phyloP scores from a whole-genome alignment of 2,888 invertebrate genomes.

The Escarpia spicata region DNA sequence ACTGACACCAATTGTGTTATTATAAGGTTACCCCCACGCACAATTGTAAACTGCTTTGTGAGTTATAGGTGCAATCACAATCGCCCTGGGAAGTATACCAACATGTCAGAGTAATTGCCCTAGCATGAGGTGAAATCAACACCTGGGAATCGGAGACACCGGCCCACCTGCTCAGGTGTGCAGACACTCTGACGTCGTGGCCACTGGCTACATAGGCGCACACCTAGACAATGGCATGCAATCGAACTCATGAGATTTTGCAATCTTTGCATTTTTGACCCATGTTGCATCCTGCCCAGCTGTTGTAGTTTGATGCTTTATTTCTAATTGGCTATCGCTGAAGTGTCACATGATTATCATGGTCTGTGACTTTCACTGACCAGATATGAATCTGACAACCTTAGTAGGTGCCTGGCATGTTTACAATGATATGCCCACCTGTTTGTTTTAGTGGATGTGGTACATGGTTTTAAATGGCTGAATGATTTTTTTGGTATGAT shows the following conservation, averaged over 20 bases:
- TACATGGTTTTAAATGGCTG: neutral
- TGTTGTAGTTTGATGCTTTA: neutral
- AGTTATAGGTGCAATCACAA: neutral
- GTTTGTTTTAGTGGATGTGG: neutral
- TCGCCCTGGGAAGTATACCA: neutral
- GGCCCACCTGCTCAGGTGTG: neutral
- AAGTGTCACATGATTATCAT: neutral
- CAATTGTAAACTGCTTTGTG: conserved; percentile 10
- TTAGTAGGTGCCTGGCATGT: neutral
- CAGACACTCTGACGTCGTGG: neutral
- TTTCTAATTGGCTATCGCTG: neutral
- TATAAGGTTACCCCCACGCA: neutral
- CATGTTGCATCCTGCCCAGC: neutral
- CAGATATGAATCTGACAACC: neutral
- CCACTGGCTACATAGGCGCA: neutral
- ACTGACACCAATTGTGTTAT: neutral
- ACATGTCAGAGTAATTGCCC: neutral
- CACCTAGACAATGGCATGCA: neutral
- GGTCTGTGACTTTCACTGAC: neutral
- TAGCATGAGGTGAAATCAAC: neutral
- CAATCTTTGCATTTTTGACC: neutral
- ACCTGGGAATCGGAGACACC: neutral
- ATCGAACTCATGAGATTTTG: neutral
- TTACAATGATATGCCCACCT: neutral
- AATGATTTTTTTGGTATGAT: neutral